These are phyloP conservation scores for Brachyistius frenatus DNA, from an alignment of 2,113 vertebrate genomes.

Conservation along the genomic window DNA sequence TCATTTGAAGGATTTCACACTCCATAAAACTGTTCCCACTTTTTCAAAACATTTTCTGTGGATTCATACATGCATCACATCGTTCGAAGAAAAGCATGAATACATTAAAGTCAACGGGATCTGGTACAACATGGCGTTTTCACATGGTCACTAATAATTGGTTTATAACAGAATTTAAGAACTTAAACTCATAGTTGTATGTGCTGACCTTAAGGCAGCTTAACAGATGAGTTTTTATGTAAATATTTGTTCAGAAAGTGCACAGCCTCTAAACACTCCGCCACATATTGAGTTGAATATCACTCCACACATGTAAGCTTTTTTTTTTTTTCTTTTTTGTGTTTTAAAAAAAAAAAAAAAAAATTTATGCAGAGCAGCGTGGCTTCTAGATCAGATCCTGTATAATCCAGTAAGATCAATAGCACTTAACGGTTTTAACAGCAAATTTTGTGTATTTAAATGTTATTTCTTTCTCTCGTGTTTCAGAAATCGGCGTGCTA, in stretches of 20 bases:
- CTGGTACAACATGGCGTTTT: not conserved
- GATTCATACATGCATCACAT: slow-evolving; percentile 26
- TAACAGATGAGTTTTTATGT: slow-evolving; percentile 44
- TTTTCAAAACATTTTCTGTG: slow-evolving; percentile 10
- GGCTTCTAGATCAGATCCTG: slow-evolving; percentile 57
- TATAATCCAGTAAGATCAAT: slow-evolving; percentile 48
- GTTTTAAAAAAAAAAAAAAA: no score
- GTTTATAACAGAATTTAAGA: slow-evolving; percentile 28
- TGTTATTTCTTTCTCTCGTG: slow-evolving; percentile 32
- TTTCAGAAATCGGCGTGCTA: slow-evolving; percentile 44
- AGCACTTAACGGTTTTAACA: slow-evolving; percentile 65
- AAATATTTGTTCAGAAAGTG: slow-evolving; percentile 62
- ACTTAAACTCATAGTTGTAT: slow-evolving; percentile 25
- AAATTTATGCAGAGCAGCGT: not conserved
- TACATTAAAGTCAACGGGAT: not conserved
- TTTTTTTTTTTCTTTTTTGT: not conserved
- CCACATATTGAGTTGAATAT: slow-evolving; percentile 14
- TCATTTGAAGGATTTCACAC: slow-evolving; percentile 72
- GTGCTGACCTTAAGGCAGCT: slow-evolving; percentile 48
- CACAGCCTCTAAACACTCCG: slow-evolving; percentile 49
- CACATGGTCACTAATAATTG: slow-evolving; percentile 9
- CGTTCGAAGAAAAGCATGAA: slow-evolving; percentile 26
- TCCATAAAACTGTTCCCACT: slow-evolving; percentile 14
- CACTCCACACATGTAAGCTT: slow-evolving; percentile 3
- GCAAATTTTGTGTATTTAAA: slow-evolving; percentile 62